Evolutionary conservation across 2,888 invertebrate species (phyloP).

Genomic region (Sesia bembeciformis): DNA sequence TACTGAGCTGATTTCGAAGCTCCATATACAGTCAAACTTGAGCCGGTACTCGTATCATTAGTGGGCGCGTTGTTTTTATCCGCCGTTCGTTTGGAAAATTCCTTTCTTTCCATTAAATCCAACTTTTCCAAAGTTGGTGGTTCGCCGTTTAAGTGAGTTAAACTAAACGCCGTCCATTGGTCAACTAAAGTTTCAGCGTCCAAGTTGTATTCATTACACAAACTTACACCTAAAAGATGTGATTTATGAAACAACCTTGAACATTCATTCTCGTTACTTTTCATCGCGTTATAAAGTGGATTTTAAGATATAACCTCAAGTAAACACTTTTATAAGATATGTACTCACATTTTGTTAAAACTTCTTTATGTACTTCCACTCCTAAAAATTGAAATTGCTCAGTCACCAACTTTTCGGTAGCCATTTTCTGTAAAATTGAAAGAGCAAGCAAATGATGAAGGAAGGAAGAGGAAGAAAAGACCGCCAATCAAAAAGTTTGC

Average conservation of each 20-base stretch:
- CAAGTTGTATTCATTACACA: conserved; percentile 78
- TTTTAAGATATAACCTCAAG: too few relatives aligned
- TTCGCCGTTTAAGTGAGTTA: conserved; percentile 76
- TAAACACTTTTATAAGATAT: too few relatives aligned
- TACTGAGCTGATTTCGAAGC: conserved; percentile 1
- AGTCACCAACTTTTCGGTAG: conserved; percentile 71
- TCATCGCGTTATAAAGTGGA: background rate
- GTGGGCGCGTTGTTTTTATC: conserved; percentile 38
- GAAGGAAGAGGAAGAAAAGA: conserved; percentile 32
- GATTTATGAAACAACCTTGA: conserved; percentile 63
- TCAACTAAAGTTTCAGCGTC: conserved; percentile 81
- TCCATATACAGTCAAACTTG: conserved; percentile 51
- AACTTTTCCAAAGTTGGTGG: conserved; percentile 76
- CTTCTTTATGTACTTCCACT: conserved; percentile 67
- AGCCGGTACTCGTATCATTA: conserved; percentile 55
- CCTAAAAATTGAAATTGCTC: conserved; percentile 78
- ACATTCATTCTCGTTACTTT: conserved; percentile 36
- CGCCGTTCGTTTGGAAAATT: conserved; percentile 69
- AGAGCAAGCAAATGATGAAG: conserved; percentile 9
- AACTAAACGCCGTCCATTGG: conserved; percentile 85
- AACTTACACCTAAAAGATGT: conserved; percentile 72
- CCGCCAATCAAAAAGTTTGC: conserved; percentile 36
- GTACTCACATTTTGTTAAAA: conserved; percentile 74
- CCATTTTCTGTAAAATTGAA: conserved; percentile 63
- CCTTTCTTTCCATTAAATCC: conserved; percentile 77